phyloP scores from a whole-genome alignment of 30 jellyfish, hydroid and myxozoan genomes.

The Catostylus mosaicus region DNA sequence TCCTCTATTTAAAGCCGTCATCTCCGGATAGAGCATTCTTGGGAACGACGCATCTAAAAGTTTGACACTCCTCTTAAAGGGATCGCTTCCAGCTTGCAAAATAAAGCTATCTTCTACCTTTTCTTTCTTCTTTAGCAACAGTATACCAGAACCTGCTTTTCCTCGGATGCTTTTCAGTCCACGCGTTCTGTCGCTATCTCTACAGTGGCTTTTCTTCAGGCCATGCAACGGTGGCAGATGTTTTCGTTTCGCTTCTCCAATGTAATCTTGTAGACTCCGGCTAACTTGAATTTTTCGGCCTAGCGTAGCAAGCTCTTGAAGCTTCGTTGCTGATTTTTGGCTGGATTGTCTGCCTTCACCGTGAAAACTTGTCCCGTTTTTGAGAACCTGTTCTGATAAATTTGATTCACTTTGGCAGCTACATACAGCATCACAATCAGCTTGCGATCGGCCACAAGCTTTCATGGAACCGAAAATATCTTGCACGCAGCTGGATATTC shows the following conservation, averaged over 20 bases:
- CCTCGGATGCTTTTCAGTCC: neutral
- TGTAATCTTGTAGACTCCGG: constrained; percentile 47
- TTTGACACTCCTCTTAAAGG: neutral
- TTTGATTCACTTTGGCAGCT: constrained; percentile 10
- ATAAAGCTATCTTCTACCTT: neutral
- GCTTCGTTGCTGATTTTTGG: neutral
- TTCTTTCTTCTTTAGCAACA: constrained; percentile 1
- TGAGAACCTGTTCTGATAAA: neutral
- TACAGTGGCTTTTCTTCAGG: constrained; percentile 10
- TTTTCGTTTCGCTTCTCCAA: constrained; percentile 53
- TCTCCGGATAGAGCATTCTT: neutral
- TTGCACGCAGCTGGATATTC: neutral
- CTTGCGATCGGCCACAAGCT: neutral
- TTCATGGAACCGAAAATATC: neutral
- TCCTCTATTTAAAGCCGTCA: neutral
- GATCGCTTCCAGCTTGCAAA: neutral
- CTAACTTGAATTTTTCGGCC: constrained; percentile 37
- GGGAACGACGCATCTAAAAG: neutral
- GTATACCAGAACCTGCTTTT: constrained; percentile 15
- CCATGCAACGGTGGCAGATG: constrained; percentile 67
- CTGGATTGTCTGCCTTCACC: neutral
- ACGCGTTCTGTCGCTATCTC: constrained; percentile 1
- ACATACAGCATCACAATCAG: neutral
- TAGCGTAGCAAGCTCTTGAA: constrained; percentile 7
- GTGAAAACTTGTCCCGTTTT: neutral